Conservation (phyloP, 2,888 invertebrate genomes). For the Clistopyga incitator region DNA sequence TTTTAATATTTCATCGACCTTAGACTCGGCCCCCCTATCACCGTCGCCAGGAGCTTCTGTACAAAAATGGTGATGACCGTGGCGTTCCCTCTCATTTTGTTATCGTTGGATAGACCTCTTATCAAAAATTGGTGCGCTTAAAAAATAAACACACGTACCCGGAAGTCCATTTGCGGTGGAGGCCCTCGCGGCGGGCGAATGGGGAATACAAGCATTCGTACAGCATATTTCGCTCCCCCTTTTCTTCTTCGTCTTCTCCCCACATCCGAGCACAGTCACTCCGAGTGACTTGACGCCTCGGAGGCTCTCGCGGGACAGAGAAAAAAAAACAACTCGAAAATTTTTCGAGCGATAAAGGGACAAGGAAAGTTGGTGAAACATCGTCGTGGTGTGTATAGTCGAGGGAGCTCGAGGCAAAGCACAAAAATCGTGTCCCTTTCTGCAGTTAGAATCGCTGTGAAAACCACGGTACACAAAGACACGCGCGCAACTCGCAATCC, state of each 20-base stretch:
- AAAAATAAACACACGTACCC: constrained; percentile 68
- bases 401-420: not conserved
- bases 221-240: constrained; percentile 14
- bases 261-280: constrained; percentile 14
- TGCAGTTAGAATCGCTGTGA: not conserved
- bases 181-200: constrained; percentile 16
- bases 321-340: constrained; percentile 52
- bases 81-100: constrained; percentile 33
- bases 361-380: constrained; percentile 26
- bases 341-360: constrained; percentile 38
- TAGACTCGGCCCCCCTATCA: not conserved
- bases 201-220: constrained; percentile 43
- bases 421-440: constrained; percentile 13
- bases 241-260: constrained; percentile 14
- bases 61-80: constrained; percentile 10
- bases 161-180: constrained; percentile 66
- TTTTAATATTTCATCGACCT: not conserved
- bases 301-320: constrained; percentile 55
- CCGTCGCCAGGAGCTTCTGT: not conserved
- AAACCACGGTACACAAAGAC: constrained; percentile 7
- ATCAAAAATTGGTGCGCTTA: constrained; percentile 65
- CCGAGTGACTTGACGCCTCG: constrained; percentile 41
- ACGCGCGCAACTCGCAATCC: constrained; percentile 32
- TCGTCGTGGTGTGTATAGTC: constrained; percentile 7
- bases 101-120: constrained; percentile 59